Evolutionary conservation across 2,888 invertebrate genomes (phyloP), one percentile per base, ranked within the genome.

Genomic region (Trisateles emortualis): DNA sequence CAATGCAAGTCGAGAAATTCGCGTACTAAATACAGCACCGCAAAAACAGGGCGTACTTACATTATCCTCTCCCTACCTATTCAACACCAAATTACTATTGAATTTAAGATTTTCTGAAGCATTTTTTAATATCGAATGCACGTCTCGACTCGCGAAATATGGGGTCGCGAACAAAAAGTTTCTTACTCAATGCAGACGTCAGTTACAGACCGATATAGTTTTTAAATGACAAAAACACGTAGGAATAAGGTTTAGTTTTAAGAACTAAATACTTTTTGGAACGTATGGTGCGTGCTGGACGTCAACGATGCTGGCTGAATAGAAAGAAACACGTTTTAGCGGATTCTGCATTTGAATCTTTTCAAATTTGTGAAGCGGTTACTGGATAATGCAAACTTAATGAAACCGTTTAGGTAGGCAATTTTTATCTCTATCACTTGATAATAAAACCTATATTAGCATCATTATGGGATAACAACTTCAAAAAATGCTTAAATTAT

Each of bases 11-110:
- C 82, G 82, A 81, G 86, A 88, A 90, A 78, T 89, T 91, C 83
- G 90, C 90, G 83, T 86, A 83, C 88, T 87, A 87, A 78, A 87
- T 90, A 90, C 88, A 88, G 87, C 87, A 91, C 91, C 90, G 87
- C 91, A 90, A 87, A 87, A 90, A 88, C 86, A 87, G 88, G 89
- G 90, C 86, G 86, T 85, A 81, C 78, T 64, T 76, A 84, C 79
- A 84, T 88, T 87, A 86, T 86, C 81, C 84, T 81, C 87, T 80
- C 87, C 89, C 89, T 83, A 81, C 76, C 82, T 81, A 82, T 84
- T 87, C 85, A 83, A 68, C 72, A 74, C 84, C 81, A 90, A 90
- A 91, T 91, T 87, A 88, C 91, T 87, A 89, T 91, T 91, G 90
- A 90, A 91, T 91, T 88, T 90, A 87, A 90, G 88, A 90, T 86